Evolutionary conservation across 2,113 vertebrate genomes (phyloP).

Genomic region (Syngnathus typhle): DNA sequence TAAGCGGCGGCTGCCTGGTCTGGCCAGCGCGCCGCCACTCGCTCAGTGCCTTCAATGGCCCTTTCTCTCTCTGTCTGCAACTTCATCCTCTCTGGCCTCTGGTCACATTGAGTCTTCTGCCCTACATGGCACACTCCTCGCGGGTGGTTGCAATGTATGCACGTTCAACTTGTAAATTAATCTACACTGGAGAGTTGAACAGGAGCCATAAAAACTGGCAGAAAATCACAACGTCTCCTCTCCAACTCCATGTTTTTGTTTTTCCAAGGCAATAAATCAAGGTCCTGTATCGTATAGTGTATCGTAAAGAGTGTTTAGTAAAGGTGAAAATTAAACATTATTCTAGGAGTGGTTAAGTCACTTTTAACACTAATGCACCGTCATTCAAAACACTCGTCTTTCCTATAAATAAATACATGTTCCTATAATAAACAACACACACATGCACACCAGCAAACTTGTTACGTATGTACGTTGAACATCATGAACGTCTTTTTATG

Average conservation of each 20-base stretch:
- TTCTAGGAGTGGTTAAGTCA: slow-evolving; percentile 26
- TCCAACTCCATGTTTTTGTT: slow-evolving; percentile 19
- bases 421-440: neutral
- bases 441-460: neutral
- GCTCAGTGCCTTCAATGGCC: slow-evolving; percentile 69
- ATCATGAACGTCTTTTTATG: neutral
- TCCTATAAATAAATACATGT: too few relatives aligned
- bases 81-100: slow-evolving; percentile 46
- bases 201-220: slow-evolving; percentile 48
- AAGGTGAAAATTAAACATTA: slow-evolving; percentile 59
- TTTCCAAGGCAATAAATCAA: slow-evolving; percentile 60
- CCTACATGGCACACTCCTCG: slow-evolving; percentile 55
- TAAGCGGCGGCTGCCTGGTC: slow-evolving; percentile 63
- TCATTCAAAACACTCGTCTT: slow-evolving; percentile 12
- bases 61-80: slow-evolving; percentile 64
- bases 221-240: slow-evolving; percentile 15
- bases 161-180: slow-evolving; percentile 68
- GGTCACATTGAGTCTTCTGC: slow-evolving; percentile 48
- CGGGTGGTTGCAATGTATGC: slow-evolving; percentile 66
- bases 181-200: slow-evolving; percentile 67
- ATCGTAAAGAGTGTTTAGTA: slow-evolving; percentile 51
- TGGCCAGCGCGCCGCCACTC: slow-evolving; percentile 64
- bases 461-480: neutral
- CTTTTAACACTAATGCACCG: slow-evolving; percentile 35
- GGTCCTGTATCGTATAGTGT: slow-evolving; percentile 57